Base-by-base conservation (phyloP, 2,113 vertebrate species). In the Chaetura pelagica region DNA sequence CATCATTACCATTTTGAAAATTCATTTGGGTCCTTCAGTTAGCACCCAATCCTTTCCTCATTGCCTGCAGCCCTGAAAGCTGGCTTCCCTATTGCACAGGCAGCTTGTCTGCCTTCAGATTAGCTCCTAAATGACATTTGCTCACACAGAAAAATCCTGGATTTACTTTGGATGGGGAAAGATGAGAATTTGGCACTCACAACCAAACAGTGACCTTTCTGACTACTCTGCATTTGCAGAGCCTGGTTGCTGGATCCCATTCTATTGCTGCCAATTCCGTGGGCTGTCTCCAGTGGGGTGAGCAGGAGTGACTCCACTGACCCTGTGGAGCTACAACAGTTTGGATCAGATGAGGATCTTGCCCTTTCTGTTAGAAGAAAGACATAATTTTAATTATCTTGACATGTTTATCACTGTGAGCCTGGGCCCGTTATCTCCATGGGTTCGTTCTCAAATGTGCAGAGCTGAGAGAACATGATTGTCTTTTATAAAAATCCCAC, bases 401-500 rank as follows among this genome's bases (percentile, higher is more conserved):
- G 93, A 95, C 94, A 66, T 62, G 86, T 92, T 97, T 93, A 97
- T 96, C 90, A 38, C 66, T 66, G 73, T 84, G 57, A 94, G 88
- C 73, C 93, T 2, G 7, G 77, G 79, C 64, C 94, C 6, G 54
- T 96, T 96, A 94, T 92, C 88, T 96, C 73, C 68, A 40, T 0
- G 64, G 40, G 88, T 92, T 94, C 27, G 2, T 88, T 94, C 88
- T 92, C 82, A 51, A 90, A 88, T 15, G 49, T 38, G 79, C 86
- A 78, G 94, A 64, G 90, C 90, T 10, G 19, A 71, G 66, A 84
- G 92, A 30, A 73, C 73, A 49, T 1, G 68, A 92, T 84, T 89
- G 80, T 46, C 90, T 84, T 84, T 54, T 68, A 72, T 82, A 58
- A 66, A 95, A 92, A 78, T 75, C 88, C 71, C 0, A 0, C 46